A percentile compares a stretch with the other conserved stretches of the same genome.
These are phyloP conservation scores for Rhimphoctona megacephalus DNA, from an alignment of 2,888 invertebrate species.

Conservation along the genomic window DNA sequence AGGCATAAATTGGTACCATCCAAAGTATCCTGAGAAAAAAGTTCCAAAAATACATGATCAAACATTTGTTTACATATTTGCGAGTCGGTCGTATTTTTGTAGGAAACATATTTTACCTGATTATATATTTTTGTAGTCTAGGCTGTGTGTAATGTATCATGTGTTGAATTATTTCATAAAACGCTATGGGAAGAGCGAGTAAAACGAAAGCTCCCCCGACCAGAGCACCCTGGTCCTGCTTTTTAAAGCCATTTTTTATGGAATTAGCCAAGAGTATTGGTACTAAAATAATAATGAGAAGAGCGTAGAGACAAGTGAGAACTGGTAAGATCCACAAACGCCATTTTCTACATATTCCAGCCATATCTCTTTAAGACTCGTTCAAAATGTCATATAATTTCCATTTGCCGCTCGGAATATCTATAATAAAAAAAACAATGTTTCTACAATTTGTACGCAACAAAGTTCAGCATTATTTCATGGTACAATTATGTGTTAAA, in stretches of 20 bases:
- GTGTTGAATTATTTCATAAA: conserved; percentile 98
- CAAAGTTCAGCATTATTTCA: neutral
- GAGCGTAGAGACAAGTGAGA: conserved; percentile 91
- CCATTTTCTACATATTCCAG: conserved; percentile 87
- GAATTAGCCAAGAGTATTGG: conserved; percentile 94
- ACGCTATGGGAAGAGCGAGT: conserved; percentile 95
- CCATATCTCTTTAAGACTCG: conserved; percentile 76
- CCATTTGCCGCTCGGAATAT: conserved; percentile 34
- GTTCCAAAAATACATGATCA: neutral
- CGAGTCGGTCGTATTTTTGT: neutral
- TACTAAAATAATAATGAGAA: conserved; percentile 93
- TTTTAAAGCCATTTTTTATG: conserved; percentile 91
- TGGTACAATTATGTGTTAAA: neutral
- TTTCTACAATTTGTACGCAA: neutral
- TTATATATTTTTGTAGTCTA: conserved; percentile 96
- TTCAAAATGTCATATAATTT: conserved; percentile 75
- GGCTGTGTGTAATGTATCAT: conserved; percentile 97
- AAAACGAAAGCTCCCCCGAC: conserved; percentile 97
- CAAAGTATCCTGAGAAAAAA: conserved; percentile 91
- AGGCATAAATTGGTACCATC: conserved; percentile 99
- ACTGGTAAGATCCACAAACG: conserved; percentile 96
- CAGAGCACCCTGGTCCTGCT: conserved; percentile 92
- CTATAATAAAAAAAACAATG: conserved; percentile 39
- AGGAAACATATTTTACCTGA: conserved; percentile 87
- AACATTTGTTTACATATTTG: neutral